Evolutionary conservation across 2,113 vertebrate species (phyloP), one percentile per base, ranked within the genome.

Genomic region (Seriola aureovittata): DNA sequence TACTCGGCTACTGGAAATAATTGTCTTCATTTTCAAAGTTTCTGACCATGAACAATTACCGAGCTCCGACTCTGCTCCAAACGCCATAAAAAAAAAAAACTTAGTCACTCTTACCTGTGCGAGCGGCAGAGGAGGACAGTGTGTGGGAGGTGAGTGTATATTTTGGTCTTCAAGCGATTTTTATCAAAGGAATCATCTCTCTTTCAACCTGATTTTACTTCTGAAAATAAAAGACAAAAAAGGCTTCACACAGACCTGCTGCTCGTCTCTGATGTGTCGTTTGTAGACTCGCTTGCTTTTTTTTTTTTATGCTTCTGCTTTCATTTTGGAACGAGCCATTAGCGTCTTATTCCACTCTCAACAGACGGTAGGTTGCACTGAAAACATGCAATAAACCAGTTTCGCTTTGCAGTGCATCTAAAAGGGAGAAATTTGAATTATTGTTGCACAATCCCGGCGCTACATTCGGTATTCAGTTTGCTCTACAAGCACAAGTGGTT

Each of bases 1-100:
- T 25, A 17, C 75, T 4, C 2, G 10, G 50, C 72, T 55, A 14
- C 67, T 60, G 82, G 77, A 74, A 68, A 68, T 85, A 72, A 77
- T 68, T 65, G 71, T 86, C 81, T 69, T 73, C 36, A 40, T 62
- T 82, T 82, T 1, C 4, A 80, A 85, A 88, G 65, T 85, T 73
- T 73, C 29, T 46, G 79, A 76, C 48, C 71, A 38, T 25, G 69
- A 81, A 71, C 62, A 19, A 60, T 71, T 14, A 7, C 29, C 5
- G 16, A 3, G 62, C 44, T 21, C 4, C 40, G 14, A 64, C 52
- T 50, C 38, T 4, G 5, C 38, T 38, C 44, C 7, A 9, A 7
- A 46, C 17, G 3, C 36, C 36, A 13, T 63, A 8, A 8, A 42
- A 57, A 58, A 58, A 29, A 8, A 60, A 60, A 34, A 48, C 16